Evolutionary conservation across 37 sponge, comb jelly and placozoan species (phyloP).

Genomic region (Diacarnus erythraeanus): DNA sequence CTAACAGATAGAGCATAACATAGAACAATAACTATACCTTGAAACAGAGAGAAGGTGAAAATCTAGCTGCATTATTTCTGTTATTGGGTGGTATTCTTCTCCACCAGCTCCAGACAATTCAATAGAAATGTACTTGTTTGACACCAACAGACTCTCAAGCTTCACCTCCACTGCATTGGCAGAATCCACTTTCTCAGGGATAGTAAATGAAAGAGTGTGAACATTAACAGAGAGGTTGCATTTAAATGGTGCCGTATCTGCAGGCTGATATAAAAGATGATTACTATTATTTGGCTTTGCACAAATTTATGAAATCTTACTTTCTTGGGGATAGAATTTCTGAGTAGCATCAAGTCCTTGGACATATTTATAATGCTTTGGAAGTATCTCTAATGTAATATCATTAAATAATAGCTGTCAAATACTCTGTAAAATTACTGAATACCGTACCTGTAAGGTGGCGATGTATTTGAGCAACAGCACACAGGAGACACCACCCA

Average conservation of each 20-base stretch:
- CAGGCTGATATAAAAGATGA: too few relatives aligned
- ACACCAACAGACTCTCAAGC: neutral
- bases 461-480: neutral
- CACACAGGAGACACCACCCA: neutral
- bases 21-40: too few relatives aligned
- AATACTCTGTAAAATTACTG: neutral
- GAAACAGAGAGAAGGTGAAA: neutral
- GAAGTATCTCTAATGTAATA: neutral
- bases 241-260: neutral
- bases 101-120: conserved; percentile 8
- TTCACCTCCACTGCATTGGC: neutral
- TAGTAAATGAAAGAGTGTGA: neutral
- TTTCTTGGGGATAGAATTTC: too few relatives aligned
- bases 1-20: too few relatives aligned
- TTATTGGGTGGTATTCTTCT: neutral
- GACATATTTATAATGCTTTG: neutral
- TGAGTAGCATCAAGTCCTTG: neutral
- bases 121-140: neutral
- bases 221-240: neutral
- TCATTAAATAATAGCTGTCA: neutral
- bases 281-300: too few relatives aligned
- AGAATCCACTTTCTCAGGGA: neutral
- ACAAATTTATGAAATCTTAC: too few relatives aligned
- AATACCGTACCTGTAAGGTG: neutral
- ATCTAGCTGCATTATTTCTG: neutral